Base-by-base conservation (phyloP, 2,888 invertebrate species). In the Ophion ventricosus region DNA sequence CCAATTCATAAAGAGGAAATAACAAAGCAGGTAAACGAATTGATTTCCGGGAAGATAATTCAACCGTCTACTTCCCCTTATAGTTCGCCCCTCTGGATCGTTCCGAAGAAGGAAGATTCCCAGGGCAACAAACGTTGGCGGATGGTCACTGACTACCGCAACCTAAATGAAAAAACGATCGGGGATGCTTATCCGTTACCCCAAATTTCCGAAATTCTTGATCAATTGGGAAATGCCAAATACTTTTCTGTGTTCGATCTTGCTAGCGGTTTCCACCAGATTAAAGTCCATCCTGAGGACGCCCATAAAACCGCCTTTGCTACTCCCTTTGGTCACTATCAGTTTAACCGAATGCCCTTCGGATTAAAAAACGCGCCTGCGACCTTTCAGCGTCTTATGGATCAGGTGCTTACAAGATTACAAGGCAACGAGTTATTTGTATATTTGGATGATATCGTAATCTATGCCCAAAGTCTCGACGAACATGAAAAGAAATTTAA, bases 191-290 rank as follows among this genome's bases (percentile, higher is more conserved):
- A 90, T 80, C 92, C 92, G 3, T 84, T 93, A 25, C 91, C 92
- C 0, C 91, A 91, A 79, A 93, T 93, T 4, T 83, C 87, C 1
- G 90, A 92, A 56, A 92, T 93, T 59, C 82, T 93, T 11, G 91
- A 92, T 77, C 90, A 92, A 85, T 78, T 93, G 70, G 91, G 92
- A 43, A 88, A 90, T 78, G 86, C 91, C 0, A 89, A 88, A 80
- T 93, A 92, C 1, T 85, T 91, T 29, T 35, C 35, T 8, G 35
- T 35, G 2, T 35, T 35, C 8, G 35, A 35, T 35, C 35, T 35
- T 8, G 35, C 35, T 35, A 35, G 35, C 35, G 35, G 35, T 35
- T 35, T 35, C 35, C 35, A 35, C 35, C 35, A 35, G 8, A 35
- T 35, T 8, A 5, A 8, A 35, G 35, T 35, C 35, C 35, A 35